phyloP scores from a whole-genome alignment of 2,113 vertebrate species.

The Chunga burmeisteri region DNA sequence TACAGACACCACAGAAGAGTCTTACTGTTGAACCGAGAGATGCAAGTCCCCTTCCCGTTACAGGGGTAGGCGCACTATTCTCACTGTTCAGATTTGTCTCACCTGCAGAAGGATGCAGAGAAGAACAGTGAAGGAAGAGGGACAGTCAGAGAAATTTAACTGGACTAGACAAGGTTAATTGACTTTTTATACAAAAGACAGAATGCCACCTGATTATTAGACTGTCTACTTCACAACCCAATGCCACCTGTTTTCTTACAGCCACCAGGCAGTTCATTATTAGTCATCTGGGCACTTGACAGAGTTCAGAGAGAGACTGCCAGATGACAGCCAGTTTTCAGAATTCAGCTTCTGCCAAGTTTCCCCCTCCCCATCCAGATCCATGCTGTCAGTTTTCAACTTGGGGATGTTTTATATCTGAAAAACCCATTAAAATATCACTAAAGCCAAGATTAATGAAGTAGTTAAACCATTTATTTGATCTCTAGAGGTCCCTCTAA shows the following conservation, averaged over 20 bases:
- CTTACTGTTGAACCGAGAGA: constrained; percentile 58
- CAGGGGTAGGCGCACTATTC: constrained; percentile 8
- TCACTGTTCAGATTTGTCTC: not conserved
- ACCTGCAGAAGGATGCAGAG: not conserved
- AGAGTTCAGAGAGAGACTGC: not conserved
- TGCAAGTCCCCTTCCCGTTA: constrained; percentile 23
- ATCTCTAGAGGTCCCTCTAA: fast-evolving
- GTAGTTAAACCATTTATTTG: not conserved
- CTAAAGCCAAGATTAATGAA: not conserved
- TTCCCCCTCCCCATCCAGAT: not conserved
- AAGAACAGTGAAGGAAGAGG: fast-evolving
- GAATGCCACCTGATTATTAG: not conserved
- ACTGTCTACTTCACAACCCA: not conserved
- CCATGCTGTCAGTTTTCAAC: not conserved
- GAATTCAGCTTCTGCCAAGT: not conserved
- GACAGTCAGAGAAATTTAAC: not conserved
- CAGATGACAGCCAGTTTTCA: not conserved
- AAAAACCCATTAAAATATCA: fast-evolving
- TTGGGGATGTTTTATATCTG: fast-evolving
- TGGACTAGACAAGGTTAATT: not conserved
- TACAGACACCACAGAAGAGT: not conserved
- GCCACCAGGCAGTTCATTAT: not conserved
- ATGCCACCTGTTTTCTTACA: not conserved
- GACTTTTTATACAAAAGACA: not conserved
- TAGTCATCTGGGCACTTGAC: not conserved